Percentiles rank a stretch among this genome's conserved stretches.
Evolutionary conservation across 2,888 invertebrate species (phyloP).

Genomic region (Seira musarum): DNA sequence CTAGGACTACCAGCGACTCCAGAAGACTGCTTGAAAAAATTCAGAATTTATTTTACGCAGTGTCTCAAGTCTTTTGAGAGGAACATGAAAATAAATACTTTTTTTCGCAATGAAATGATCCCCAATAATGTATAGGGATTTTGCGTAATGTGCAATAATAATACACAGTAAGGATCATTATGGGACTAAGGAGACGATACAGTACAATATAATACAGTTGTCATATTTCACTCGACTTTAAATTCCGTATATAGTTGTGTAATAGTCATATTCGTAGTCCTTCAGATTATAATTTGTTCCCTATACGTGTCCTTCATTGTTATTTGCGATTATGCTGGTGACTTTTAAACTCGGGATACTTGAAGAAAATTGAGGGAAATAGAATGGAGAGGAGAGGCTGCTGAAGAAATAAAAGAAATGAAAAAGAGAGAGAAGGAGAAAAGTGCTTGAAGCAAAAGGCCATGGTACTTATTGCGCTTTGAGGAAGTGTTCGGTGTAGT

Average conservation of each 20-base stretch:
- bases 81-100: background rate
- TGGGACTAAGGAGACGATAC: background rate
- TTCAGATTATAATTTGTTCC: slow-evolving; percentile 1
- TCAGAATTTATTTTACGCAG: background rate
- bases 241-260: too few species aligned
- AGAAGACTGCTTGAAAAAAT: too few species aligned
- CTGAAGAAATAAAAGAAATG: background rate
- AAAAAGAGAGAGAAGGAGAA: background rate
- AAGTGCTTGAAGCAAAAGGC: background rate
- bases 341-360: background rate
- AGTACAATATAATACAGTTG: too few species aligned
- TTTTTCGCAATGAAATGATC: slow-evolving; percentile 26
- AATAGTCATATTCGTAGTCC: background rate
- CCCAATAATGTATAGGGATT: slow-evolving; percentile 15
- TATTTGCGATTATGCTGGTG: slow-evolving; percentile 3
- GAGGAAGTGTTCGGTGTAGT: background rate
- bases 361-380: background rate
- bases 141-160: background rate
- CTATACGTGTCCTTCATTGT: background rate
- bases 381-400: background rate
- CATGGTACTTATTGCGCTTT: background rate
- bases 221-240: background rate
- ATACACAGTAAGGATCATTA: background rate
- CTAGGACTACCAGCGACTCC: background rate
- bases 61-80: background rate